Percentiles rank a stretch among this genome's conserved stretches.
These are phyloP conservation scores for Xanthorhoe designata DNA, from an alignment of 2,888 invertebrate genomes.

Conservation along the genomic window DNA sequence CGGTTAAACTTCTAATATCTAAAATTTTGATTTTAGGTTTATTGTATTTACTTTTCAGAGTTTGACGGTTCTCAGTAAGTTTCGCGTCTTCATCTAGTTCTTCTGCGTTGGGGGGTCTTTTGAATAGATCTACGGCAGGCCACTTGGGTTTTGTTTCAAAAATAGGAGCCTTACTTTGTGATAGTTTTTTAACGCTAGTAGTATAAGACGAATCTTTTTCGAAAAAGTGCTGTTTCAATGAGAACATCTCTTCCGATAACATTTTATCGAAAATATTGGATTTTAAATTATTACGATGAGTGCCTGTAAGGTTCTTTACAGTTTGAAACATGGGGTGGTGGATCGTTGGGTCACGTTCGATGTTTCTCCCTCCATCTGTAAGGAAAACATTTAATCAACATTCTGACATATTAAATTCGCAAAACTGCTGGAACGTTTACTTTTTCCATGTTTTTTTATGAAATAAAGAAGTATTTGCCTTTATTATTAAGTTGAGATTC, in stretches of 20 bases:
- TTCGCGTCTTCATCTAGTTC: conserved; percentile 10
- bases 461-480: conserved; percentile 7
- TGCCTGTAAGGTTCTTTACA: conserved; percentile 47
- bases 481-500: conserved; percentile 19
- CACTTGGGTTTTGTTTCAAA: conserved; percentile 66
- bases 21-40: conserved; percentile 54
- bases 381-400: conserved; percentile 22
- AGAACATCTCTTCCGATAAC: conserved; percentile 70
- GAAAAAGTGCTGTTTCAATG: conserved; percentile 63
- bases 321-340: conserved; percentile 47
- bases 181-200: conserved; percentile 47
- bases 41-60: neutral
- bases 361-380: conserved; percentile 49
- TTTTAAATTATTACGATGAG: conserved; percentile 57
- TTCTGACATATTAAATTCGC: neutral
- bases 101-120: conserved; percentile 37
- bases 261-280: conserved; percentile 68
- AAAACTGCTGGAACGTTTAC: neutral
- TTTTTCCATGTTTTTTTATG: neutral
- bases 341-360: conserved; percentile 37
- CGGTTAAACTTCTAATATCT: conserved; percentile 64
- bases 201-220: conserved; percentile 54
- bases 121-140: conserved; percentile 57
- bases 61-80: conserved; percentile 23
- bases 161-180: conserved; percentile 55